Percentiles rank a stretch among this genome's conserved stretches.
phyloP scores from a whole-genome alignment of 2,113 vertebrate species.

The Platysternon megacephalum region DNA sequence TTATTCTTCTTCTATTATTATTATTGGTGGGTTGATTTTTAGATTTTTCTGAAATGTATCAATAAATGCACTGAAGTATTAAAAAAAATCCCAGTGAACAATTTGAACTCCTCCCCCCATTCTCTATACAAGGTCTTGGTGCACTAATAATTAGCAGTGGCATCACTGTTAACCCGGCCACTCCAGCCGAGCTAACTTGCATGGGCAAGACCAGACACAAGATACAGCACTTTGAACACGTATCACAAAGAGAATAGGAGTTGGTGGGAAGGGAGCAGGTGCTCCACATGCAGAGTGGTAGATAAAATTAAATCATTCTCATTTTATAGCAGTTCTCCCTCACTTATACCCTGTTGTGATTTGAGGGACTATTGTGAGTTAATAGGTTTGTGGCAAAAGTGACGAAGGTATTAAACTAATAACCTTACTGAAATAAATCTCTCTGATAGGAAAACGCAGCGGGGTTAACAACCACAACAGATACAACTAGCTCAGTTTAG shows the following conservation, averaged over 20 bases:
- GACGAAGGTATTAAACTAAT: neutral
- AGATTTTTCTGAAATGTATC: neutral
- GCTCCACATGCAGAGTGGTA: no score
- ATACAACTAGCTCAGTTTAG: neutral
- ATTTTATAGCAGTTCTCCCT: neutral
- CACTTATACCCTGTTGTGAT: neutral
- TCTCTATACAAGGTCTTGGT: neutral
- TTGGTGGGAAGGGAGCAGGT: neutral
- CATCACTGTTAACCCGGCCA: neutral
- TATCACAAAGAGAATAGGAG: neutral
- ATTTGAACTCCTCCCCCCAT: neutral
- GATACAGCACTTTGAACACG: neutral
- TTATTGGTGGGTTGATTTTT: neutral
- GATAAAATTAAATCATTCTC: neutral
- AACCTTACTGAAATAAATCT: neutral
- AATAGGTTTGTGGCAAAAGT: neutral
- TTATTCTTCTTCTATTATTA: neutral
- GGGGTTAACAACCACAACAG: neutral
- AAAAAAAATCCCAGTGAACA: neutral
- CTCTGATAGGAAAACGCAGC: neutral
- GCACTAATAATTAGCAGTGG: neutral
- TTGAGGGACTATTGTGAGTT: neutral
- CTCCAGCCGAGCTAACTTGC: neutral
- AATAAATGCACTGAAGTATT: neutral
- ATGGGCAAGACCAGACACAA: neutral